Percentiles rank a stretch among this genome's conserved stretches.
phyloP scores from a whole-genome alignment of 2,797 vertebrate genomes.

The Sciaenops ocellatus region DNA sequence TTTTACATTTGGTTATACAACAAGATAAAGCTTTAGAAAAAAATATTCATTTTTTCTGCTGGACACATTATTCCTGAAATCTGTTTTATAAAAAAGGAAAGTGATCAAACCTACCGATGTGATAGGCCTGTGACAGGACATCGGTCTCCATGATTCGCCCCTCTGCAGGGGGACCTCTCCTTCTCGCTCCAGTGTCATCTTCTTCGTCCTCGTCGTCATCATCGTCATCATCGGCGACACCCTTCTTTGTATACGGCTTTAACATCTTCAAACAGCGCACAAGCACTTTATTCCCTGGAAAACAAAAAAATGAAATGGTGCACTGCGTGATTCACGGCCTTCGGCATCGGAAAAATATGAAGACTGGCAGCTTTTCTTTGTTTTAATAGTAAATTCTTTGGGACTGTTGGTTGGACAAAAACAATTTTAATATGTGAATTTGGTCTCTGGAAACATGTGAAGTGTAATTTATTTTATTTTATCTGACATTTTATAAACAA shows the following conservation, averaged over 20 bases:
- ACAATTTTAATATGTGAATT: no score
- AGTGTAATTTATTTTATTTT: neutral
- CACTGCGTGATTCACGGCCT: neutral
- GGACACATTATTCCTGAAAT: neutral
- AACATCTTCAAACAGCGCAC: slow-evolving; percentile 91
- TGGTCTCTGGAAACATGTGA: no score
- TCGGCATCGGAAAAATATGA: neutral
- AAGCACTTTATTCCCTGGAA: slow-evolving; percentile 88
- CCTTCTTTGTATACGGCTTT: slow-evolving; percentile 90
- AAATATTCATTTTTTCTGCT: neutral
- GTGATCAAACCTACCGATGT: slow-evolving; percentile 86
- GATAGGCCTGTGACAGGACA: slow-evolving; percentile 92
- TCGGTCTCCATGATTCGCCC: slow-evolving; percentile 91
- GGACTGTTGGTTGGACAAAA: no score
- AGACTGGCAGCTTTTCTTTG: no score
- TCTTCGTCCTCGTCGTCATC: slow-evolving; percentile 89
- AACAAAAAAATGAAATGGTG: neutral
- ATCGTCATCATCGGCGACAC: slow-evolving; percentile 78
- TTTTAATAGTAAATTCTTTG: neutral
- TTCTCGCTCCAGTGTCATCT: slow-evolving; percentile 81
- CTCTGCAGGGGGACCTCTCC: slow-evolving; percentile 77
- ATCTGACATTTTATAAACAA: no score
- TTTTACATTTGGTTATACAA: no score
- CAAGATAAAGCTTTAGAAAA: no score
- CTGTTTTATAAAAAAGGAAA: neutral